Percentiles rank a stretch among this genome's conserved stretches.
phyloP scores from a whole-genome alignment of 2,113 vertebrate genomes.

The Lagenorhynchus albirostris region DNA sequence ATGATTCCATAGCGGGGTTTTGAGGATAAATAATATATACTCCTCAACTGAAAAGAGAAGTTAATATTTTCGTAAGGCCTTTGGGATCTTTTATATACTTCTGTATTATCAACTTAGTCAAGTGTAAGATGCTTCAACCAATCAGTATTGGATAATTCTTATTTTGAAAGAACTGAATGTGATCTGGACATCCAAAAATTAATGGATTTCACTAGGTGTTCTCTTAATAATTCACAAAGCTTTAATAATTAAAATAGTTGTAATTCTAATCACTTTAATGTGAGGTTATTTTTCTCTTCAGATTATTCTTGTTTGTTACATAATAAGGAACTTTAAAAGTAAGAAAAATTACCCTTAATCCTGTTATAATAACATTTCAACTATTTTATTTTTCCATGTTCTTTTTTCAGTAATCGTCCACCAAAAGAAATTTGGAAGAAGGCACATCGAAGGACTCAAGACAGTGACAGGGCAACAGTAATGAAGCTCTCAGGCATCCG shows the following conservation, averaged over 20 bases:
- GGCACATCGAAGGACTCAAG: not conserved
- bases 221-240: not conserved
- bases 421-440: not conserved
- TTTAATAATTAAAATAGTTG: conserved; percentile 1
- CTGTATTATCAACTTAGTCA: not conserved
- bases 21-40: not conserved
- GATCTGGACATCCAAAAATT: not conserved
- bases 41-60: not conserved
- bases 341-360: not conserved
- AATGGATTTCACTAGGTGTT: conserved; percentile 12
- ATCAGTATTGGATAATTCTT: not conserved
- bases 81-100: not conserved
- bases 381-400: not conserved
- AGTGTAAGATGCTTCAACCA: not conserved
- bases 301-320: not conserved
- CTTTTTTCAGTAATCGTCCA: not conserved
- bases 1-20: not conserved
- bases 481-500: too few species aligned
- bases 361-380: not conserved
- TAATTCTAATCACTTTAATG: not conserved
- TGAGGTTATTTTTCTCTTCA: not conserved
- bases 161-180: not conserved
- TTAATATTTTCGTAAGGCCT: not conserved
- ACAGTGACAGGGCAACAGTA: not conserved
- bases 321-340: not conserved